Evolutionary conservation across 1,140 invertebrate genomes (phyloP), one percentile per base, ranked within the genome.

Genomic region (Habropoda laboriosa): DNA sequence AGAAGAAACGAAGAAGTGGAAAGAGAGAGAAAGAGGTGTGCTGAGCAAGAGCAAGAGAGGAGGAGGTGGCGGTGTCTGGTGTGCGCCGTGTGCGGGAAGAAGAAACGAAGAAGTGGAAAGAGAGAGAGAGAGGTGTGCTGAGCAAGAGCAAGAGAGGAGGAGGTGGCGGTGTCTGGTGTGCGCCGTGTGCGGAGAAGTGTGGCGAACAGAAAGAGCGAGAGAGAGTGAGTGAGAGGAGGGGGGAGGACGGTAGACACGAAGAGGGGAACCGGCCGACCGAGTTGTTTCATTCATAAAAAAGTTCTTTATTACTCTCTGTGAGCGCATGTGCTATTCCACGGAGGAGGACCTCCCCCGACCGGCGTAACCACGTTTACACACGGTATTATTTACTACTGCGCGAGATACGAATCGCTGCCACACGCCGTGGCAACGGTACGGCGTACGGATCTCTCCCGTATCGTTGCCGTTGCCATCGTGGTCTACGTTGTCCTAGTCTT

Each of bases 271-370:
- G 75, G 49, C 84, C 73, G 83, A 86, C 83, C 84, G 86, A 90
- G 86, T 92, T 89, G 92, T 91, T 93, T 93, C 92, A 93, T 93
- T 93, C 92, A 92, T 93, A 93, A 93, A 93, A 92, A 93, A 92
- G 90, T 92, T 91, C 92, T 93, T 93, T 92, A 93, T 92, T 92
- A 92, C 92, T 90, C 84, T 86, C 89, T 90, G 82, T 88, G 83
- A 89, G 92, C 92, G 92, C 92, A 92, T 92, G 92, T 92, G 91
- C 92, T 90, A 91, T 87, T 90, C 90, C 84, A 82, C 80, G 83
- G 83, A 86, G 84, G 79, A 86, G 84, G 84, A 82, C 83, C 82
- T 86, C 80, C 85, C 83, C 85, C 84, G 75, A 82, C 80, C 75
- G 83, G 75, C 86, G 86, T 88, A 89, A 89, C 79, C 86, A 75